These are phyloP conservation scores for Harmothoe impar DNA, from an alignment of 2,888 invertebrate genomes.

Conservation along the genomic window DNA sequence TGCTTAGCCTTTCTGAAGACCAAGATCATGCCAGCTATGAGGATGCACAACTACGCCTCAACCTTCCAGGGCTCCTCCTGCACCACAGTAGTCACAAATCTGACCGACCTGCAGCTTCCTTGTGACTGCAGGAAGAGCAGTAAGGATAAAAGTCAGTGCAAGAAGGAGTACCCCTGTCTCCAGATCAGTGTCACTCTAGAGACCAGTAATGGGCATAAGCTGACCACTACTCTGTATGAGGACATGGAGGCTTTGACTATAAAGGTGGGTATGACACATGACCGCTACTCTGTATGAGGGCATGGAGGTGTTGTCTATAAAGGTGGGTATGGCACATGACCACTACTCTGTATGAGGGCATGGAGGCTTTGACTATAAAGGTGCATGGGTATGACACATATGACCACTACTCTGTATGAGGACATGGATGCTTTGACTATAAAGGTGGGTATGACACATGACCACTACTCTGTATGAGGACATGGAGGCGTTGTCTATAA, in stretches of 20 bases:
- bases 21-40: conserved; percentile 16
- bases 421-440: conserved; percentile 32
- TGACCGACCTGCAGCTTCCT: conserved; percentile 18
- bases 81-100: background rate
- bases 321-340: too few species aligned
- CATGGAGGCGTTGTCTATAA: too few species aligned
- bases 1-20: conserved; percentile 16
- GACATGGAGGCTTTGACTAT: conserved; percentile 37
- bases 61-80: conserved; percentile 14
- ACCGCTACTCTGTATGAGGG: too few species aligned
- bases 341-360: too few species aligned
- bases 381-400: too few species aligned
- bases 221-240: conserved; percentile 45
- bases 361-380: too few species aligned
- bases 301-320: too few species aligned
- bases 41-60: background rate
- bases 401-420: conserved; percentile 45
- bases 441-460: conserved; percentile 42
- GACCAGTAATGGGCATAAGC: background rate
- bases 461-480: too few species aligned
- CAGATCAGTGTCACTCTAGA: conserved; percentile 21
- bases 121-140: conserved; percentile 24
- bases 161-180: conserved; percentile 20
- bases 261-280: conserved; percentile 42
- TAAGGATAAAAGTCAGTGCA: background rate